Base-by-base conservation (phyloP, 1,140 invertebrate genomes). In the Bilobella aurantiaca region DNA sequence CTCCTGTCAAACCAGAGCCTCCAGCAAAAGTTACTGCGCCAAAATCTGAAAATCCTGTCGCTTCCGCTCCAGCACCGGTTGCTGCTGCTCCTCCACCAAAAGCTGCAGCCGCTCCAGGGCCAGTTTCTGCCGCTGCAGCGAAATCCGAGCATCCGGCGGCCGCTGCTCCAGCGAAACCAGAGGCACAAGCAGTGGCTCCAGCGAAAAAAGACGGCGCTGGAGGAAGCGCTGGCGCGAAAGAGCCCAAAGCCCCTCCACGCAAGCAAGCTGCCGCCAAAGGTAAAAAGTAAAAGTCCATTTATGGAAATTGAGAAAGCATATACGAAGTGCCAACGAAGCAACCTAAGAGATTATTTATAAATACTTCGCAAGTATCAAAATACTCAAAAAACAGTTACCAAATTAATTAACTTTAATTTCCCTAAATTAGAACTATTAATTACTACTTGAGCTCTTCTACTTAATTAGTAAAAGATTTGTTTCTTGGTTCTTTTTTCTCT, bases 241-340 rank as follows among this genome's bases (percentile, higher is more conserved):
- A 63, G 32, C 66, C 66, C 25, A 58, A 63, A 56, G 66, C 66
- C 30, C 66, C 66, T 14, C 68, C 68, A 1, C 60, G 68, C 3
- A 61, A 57, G 30, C 62, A 67, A 47, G 31, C 61, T 47, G 16
- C 58, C n/a, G 27, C 28, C 59, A 69, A 69, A 69, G 68, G 64
- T 69, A 69, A 69, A 66, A 69, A 69, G 62, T 69, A 66, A 69
- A 53, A 3, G 8, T 14, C 58, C 28, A 8, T 14, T 42, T 8
- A 12, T 42, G 34, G 34, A 42, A 8, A 42, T 12, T 8, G 34
- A 42, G n/a, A n/a, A n/a, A n/a, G n/a, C n/a, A n/a, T n/a, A n/a
- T n/a, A n/a, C n/a, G n/a, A n/a, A n/a, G n/a, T n/a, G n/a, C n/a
- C n/a, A n/a, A n/a, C n/a, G n/a, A n/a, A n/a, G n/a, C n/a, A n/a